Percentiles rank a stretch among this genome's conserved stretches.
Conservation (phyloP, 2,797 vertebrate species). For the Echiichthys vipera region DNA sequence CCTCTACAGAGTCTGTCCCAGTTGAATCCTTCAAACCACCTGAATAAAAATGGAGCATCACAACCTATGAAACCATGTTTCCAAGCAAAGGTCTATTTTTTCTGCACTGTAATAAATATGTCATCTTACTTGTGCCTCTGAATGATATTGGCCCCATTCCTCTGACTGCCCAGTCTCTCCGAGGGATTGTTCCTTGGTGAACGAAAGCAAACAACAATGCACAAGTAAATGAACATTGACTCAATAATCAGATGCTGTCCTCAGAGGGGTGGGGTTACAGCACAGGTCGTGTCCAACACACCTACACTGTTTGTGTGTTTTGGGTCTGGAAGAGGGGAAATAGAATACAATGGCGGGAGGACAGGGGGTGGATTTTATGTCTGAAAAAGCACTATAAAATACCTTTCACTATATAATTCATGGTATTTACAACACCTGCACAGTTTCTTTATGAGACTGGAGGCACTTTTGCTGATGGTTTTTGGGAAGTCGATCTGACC, state of each 20-base stretch:
- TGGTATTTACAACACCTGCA: slow-evolving; percentile 78
- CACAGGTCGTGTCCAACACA: not conserved
- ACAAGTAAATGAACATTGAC: slow-evolving; percentile 42
- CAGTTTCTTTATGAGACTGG: slow-evolving; percentile 82
- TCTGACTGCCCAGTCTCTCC: slow-evolving; percentile 81
- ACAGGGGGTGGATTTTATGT: not conserved
- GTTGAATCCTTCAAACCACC: slow-evolving; percentile 87
- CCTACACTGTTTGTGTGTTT: slow-evolving; percentile 8
- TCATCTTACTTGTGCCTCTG: slow-evolving; percentile 84
- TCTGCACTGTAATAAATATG: slow-evolving; percentile 27
- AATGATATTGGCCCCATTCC: slow-evolving; percentile 84
- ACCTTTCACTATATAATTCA: slow-evolving; percentile 18
- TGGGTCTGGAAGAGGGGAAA: not conserved
- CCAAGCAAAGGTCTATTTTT: slow-evolving; percentile 3
- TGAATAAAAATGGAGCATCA: slow-evolving; percentile 59
- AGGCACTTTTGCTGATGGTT: slow-evolving; percentile 78
- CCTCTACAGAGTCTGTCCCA: slow-evolving; percentile 82
- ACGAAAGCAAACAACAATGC: slow-evolving; percentile 35
- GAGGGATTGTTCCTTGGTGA: slow-evolving; percentile 80
- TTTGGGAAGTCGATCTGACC: slow-evolving; percentile 83
- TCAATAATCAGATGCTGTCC: slow-evolving; percentile 33
- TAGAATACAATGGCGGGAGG: not conserved
- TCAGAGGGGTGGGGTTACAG: slow-evolving; percentile 8
- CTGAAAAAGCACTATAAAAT: slow-evolving; percentile 21
- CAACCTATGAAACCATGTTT: slow-evolving; percentile 27